Percentiles rank a stretch among this genome's conserved stretches.
Evolutionary conservation across 2,797 vertebrate genomes (phyloP).

Genomic region (Odontamblyopus rebecca): DNA sequence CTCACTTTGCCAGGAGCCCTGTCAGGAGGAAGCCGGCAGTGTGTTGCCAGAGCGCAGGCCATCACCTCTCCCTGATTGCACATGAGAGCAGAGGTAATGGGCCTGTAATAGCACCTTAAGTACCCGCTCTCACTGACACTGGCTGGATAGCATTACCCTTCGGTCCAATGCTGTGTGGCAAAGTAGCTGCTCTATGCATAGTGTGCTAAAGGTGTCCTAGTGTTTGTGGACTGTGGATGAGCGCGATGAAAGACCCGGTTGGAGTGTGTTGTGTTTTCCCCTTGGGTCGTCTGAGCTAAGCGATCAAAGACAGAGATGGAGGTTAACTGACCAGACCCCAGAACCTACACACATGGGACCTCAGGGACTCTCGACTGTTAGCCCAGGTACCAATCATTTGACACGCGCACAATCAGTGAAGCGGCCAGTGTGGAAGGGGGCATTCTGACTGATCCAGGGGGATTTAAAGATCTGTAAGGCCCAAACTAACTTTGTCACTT

Average conservation of each 20-base stretch:
- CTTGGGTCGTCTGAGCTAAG: slow-evolving; percentile 66
- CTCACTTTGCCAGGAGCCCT: slow-evolving; percentile 49
- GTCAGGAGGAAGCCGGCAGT: slow-evolving; percentile 66
- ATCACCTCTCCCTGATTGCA: slow-evolving; percentile 74
- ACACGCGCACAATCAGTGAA: slow-evolving; percentile 62
- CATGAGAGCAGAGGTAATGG: slow-evolving; percentile 77
- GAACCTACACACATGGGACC: slow-evolving; percentile 76
- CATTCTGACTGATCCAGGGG: slow-evolving; percentile 66
- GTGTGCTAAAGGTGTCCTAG: slow-evolving; percentile 35
- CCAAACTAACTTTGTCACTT: slow-evolving; percentile 80
- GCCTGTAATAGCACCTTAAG: slow-evolving; percentile 78
- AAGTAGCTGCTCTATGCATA: slow-evolving; percentile 23
- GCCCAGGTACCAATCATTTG: slow-evolving; percentile 72
- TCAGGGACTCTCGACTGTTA: slow-evolving; percentile 71
- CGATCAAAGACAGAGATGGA: slow-evolving; percentile 77
- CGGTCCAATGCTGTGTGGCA: slow-evolving; percentile 47
- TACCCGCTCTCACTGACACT: slow-evolving; percentile 73
- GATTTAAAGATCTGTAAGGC: slow-evolving; percentile 72
- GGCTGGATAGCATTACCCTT: slow-evolving; percentile 72
- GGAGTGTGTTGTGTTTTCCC: slow-evolving; percentile 72
- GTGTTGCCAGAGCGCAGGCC: slow-evolving; percentile 72
- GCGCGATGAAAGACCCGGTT: slow-evolving; percentile 48
- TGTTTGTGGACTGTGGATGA: slow-evolving; percentile 43
- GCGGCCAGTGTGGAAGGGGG: slow-evolving; percentile 51
- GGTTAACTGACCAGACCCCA: slow-evolving; percentile 79